phyloP scores from a whole-genome alignment of 1,140 invertebrate species.

The Drosophila pachea region DNA sequence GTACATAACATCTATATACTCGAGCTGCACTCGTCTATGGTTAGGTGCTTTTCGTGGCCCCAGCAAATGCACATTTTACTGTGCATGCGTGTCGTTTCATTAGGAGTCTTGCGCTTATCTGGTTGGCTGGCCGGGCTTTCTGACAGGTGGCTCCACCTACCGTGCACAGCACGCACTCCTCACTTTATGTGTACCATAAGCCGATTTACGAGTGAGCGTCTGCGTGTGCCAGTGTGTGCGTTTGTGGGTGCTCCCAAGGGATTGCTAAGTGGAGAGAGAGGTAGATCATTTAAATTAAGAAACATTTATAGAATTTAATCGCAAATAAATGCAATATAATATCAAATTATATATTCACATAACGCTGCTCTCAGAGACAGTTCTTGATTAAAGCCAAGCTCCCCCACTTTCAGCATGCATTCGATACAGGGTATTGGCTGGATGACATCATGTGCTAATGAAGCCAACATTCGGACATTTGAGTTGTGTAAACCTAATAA shows the following conservation, averaged over 20 bases:
- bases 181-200: not conserved
- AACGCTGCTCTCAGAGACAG: too few relatives aligned
- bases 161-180: conserved; percentile 12
- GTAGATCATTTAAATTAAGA: too few relatives aligned
- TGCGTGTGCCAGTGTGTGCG: not conserved
- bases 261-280: too few relatives aligned
- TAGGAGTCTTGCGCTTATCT: conserved; percentile 40
- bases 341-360: too few relatives aligned
- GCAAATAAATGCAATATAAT: too few relatives aligned
- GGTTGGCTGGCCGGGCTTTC: conserved; percentile 34
- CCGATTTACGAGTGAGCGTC: conserved; percentile 9
- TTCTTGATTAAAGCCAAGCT: too few relatives aligned
- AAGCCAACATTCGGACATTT: conserved; percentile 1
- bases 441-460: conserved; percentile 16
- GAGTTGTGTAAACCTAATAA: conserved; percentile 4
- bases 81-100: conserved; percentile 45
- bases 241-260: not conserved
- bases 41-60: conserved; percentile 6
- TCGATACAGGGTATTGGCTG: not conserved
- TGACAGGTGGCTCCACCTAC: conserved; percentile 42
- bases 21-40: not conserved
- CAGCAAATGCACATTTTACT: conserved; percentile 25
- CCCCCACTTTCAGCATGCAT: not conserved
- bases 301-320: too few relatives aligned
- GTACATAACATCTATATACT: conserved; percentile 19